Percentiles rank a stretch among this genome's conserved stretches.
Evolutionary conservation across 2,888 invertebrate genomes (phyloP).

Genomic region (Nesidiocoris tenuis): DNA sequence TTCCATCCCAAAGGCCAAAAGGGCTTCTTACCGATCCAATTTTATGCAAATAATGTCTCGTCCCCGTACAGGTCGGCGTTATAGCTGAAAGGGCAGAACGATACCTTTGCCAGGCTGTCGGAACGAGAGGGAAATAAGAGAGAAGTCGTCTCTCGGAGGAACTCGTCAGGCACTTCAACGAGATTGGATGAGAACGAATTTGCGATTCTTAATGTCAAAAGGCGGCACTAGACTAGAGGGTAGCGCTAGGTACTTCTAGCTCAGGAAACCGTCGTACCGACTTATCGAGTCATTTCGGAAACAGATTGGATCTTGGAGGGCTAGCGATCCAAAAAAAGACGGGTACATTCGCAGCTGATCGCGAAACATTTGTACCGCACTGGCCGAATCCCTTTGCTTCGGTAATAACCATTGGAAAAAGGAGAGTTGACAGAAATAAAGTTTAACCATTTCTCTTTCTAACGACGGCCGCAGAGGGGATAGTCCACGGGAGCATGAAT

Average conservation of each 20-base stretch:
- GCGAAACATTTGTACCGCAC: no score
- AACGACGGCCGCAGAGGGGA: no score
- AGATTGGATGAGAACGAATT: not conserved
- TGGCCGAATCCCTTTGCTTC: no score
- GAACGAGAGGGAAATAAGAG: not conserved
- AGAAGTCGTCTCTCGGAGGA: not conserved
- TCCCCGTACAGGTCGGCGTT: not conserved
- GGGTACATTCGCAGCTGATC: no score
- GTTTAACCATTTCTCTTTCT: no score
- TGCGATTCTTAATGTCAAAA: not conserved
- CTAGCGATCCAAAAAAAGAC: no score
- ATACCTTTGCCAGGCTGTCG: not conserved
- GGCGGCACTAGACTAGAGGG: no score
- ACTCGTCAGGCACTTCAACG: not conserved
- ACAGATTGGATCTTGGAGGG: not conserved
- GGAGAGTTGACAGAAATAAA: no score
- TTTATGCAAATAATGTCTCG: conserved; percentile 25
- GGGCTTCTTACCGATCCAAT: conserved; percentile 29
- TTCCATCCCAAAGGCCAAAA: not conserved
- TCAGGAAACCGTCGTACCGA: no score
- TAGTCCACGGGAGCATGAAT: no score
- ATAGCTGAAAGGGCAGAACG: not conserved
- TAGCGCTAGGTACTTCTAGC: no score
- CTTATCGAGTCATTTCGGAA: not conserved
- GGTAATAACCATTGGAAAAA: no score